Percentiles rank a stretch among this genome's conserved stretches.
Conservation (phyloP, 1,140 invertebrate species). For the Trissolcus basalis region DNA sequence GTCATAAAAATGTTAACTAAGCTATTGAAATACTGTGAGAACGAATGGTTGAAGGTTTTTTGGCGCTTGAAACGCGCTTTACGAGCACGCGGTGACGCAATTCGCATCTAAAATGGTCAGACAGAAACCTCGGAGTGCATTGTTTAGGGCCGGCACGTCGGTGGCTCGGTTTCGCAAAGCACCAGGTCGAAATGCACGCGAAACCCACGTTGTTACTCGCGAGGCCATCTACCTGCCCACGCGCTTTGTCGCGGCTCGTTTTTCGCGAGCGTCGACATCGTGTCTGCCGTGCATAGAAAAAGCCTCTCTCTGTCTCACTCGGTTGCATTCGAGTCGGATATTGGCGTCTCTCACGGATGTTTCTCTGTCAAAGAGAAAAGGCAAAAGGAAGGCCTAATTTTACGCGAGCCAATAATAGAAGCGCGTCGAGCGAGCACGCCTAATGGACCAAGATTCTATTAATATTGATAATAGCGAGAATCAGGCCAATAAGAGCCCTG, state of each 20-base stretch:
- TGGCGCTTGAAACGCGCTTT: background rate
- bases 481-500: constrained; percentile 65
- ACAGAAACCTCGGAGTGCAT: constrained; percentile 36
- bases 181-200: constrained; percentile 34
- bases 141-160: constrained; percentile 46
- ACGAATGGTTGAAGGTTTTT: constrained; percentile 19
- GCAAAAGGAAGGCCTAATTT: constrained; percentile 49
- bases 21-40: background rate
- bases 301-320: constrained; percentile 4
- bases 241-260: constrained; percentile 38
- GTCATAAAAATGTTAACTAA: background rate
- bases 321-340: background rate
- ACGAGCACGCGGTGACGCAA: constrained; percentile 14
- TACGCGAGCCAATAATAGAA: constrained; percentile 47
- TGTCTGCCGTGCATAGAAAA: constrained; percentile 32
- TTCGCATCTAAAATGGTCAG: constrained; percentile 46
- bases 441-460: constrained; percentile 67
- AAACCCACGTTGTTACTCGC: constrained; percentile 45
- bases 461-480: constrained; percentile 68
- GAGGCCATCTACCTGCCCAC: constrained; percentile 50
- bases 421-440: constrained; percentile 37
- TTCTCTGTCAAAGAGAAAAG: constrained; percentile 38
- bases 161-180: constrained; percentile 50
- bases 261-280: constrained; percentile 33
- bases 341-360: background rate